These are phyloP conservation scores for Digitonthophagus gazella DNA, from an alignment of 2,888 invertebrate species.

Conservation along the genomic window DNA sequence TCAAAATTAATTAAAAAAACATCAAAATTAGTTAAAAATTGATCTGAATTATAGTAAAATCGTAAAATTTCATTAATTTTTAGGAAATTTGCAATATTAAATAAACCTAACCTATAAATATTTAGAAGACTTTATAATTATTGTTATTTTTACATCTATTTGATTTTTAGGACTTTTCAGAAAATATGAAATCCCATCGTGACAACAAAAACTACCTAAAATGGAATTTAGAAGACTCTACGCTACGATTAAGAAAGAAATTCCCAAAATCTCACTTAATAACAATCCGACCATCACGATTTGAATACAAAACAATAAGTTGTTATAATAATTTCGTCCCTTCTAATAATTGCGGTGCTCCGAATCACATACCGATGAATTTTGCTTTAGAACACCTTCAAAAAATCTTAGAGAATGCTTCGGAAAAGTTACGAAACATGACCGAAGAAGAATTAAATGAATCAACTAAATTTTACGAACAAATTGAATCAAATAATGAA, in stretches of 20 bases:
- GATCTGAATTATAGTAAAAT: too few species aligned
- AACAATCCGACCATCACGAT: constrained; percentile 72
- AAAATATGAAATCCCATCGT: constrained; percentile 69
- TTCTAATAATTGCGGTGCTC: constrained; percentile 77
- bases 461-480: constrained; percentile 32
- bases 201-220: constrained; percentile 72
- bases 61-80: too few species aligned
- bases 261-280: constrained; percentile 73
- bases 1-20: too few species aligned
- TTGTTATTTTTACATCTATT: background rate
- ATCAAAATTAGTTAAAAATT: too few species aligned
- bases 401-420: constrained; percentile 60
- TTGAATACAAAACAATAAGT: constrained; percentile 80
- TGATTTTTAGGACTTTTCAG: constrained; percentile 72
- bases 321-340: constrained; percentile 88
- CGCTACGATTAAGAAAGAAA: constrained; percentile 62
- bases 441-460: constrained; percentile 58
- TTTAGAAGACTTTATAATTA: too few species aligned
- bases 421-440: constrained; percentile 57
- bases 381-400: constrained; percentile 72
- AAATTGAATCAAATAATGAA: constrained; percentile 34
- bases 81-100: too few species aligned
- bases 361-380: constrained; percentile 72
- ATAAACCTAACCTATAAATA: too few species aligned
- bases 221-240: constrained; percentile 81